Percentiles rank a stretch among this genome's conserved stretches.
phyloP scores from a whole-genome alignment of 2,797 vertebrate species.

The Tapera naevia region DNA sequence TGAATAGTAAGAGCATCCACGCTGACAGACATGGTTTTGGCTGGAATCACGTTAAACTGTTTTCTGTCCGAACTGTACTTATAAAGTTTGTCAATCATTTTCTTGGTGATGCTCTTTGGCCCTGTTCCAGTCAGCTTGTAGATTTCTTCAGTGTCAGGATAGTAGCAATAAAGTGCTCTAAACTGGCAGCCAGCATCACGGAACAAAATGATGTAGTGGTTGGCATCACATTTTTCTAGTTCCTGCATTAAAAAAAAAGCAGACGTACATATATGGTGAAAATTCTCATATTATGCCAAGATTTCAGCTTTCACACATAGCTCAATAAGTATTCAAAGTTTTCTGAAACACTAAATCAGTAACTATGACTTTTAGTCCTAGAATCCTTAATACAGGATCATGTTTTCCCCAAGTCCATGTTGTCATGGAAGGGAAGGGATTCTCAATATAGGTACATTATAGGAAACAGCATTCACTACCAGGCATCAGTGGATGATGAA shows the following conservation, averaged over 20 bases:
- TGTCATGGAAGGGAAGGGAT: not conserved
- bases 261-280: not conserved
- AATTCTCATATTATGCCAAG: not conserved
- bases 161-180: slow-evolving; percentile 93
- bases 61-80: slow-evolving; percentile 98
- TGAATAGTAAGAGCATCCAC: slow-evolving; percentile 97
- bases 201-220: slow-evolving; percentile 97
- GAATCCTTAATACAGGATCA: rapidly evolving
- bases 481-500: not conserved
- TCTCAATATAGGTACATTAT: rapidly evolving
- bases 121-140: slow-evolving; percentile 93
- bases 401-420: not conserved
- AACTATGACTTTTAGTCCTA: not conserved
- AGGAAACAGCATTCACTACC: not conserved
- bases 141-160: slow-evolving; percentile 94
- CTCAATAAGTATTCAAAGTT: not conserved
- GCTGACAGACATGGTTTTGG: slow-evolving; percentile 96
- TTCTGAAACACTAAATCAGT: not conserved
- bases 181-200: slow-evolving; percentile 97
- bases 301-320: not conserved
- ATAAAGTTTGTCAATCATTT: slow-evolving; percentile 98
- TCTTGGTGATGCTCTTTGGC: slow-evolving; percentile 93
- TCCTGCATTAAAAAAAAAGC: slow-evolving; percentile 75
- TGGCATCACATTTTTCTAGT: slow-evolving; percentile 93
- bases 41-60: slow-evolving; percentile 94